Percentiles rank a stretch among this genome's conserved stretches.
Evolutionary conservation across 2,113 vertebrate genomes (phyloP).

Genomic region (Cryptotis parvus): DNA sequence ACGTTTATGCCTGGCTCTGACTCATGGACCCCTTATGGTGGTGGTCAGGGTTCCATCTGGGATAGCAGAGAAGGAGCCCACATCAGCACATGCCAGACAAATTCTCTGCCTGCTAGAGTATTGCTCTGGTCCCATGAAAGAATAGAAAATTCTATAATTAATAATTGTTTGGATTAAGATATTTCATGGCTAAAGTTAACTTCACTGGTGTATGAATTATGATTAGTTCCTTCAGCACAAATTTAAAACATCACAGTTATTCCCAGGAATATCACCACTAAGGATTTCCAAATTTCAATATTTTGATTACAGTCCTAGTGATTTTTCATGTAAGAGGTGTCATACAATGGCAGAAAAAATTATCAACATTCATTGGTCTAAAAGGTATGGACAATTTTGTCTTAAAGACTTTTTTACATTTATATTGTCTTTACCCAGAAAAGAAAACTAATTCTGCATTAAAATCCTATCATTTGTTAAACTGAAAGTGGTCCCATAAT

Average conservation of each 20-base stretch:
- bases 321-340: conserved; percentile 43
- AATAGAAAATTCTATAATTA: too few species aligned
- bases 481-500: conserved; percentile 61
- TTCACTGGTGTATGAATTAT: too few species aligned
- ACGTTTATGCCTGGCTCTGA: too few species aligned
- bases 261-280: conserved; percentile 1
- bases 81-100: too few species aligned
- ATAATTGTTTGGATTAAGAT: too few species aligned
- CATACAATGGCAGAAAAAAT: conserved; percentile 36
- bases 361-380: conserved; percentile 40
- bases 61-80: too few species aligned
- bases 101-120: too few species aligned
- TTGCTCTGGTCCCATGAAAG: too few species aligned
- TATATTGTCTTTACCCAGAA: background rate
- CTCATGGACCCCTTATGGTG: too few species aligned
- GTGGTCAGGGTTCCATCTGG: too few species aligned
- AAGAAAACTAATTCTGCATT: conserved; percentile 67
- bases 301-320: conserved; percentile 5
- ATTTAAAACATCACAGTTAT: background rate
- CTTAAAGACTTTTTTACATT: background rate
- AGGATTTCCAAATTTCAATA: conserved; percentile 29
- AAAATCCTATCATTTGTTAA: conserved; percentile 78
- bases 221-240: background rate
- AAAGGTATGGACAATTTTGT: conserved; percentile 55
- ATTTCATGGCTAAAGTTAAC: too few species aligned